Evolutionary conservation across 1,140 invertebrate genomes (phyloP).

Genomic region (Tetramorium parvispinum): DNA sequence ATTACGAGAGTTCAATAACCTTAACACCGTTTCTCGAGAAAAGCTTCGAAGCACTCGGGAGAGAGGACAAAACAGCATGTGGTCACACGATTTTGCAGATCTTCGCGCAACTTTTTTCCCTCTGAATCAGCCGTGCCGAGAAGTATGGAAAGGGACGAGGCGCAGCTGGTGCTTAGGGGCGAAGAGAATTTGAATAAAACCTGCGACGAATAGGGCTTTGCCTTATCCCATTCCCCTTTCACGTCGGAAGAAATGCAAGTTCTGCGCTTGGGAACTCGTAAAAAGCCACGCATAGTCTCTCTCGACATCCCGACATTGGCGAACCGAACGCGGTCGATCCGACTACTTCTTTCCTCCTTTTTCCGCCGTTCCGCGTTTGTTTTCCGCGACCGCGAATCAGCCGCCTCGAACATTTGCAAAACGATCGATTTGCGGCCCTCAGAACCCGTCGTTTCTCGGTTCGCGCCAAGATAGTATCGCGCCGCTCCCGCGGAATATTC

Average conservation of each 20-base stretch:
- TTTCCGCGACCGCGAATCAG: not conserved
- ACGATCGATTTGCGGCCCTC: slow-evolving; percentile 2
- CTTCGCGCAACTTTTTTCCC: slow-evolving; percentile 31
- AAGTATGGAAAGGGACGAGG: not conserved
- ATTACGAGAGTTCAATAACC: not conserved
- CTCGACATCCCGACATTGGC: slow-evolving; percentile 43
- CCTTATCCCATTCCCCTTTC: slow-evolving; percentile 40
- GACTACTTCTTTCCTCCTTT: not conserved
- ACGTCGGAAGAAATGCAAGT: slow-evolving; percentile 45
- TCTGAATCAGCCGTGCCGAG: slow-evolving; percentile 2
- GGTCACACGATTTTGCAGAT: slow-evolving; percentile 51
- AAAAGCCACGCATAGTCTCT: slow-evolving; percentile 42
- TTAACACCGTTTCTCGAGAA: not conserved
- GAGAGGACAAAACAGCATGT: slow-evolving; percentile 11
- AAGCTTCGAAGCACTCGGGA: not conserved
- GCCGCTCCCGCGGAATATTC: slow-evolving; percentile 5
- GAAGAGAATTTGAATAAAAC: slow-evolving; percentile 59
- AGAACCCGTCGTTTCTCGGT: not conserved
- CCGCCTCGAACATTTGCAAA: slow-evolving; percentile 12
- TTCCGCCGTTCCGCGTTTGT: not conserved
- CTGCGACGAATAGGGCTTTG: slow-evolving; percentile 56
- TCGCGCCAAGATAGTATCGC: not conserved
- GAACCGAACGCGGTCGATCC: slow-evolving; percentile 15
- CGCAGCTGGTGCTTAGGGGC: slow-evolving; percentile 45
- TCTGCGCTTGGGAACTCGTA: slow-evolving; percentile 39